Base-by-base conservation (phyloP, 2,113 vertebrate species). In the Notothenia coriiceps region DNA sequence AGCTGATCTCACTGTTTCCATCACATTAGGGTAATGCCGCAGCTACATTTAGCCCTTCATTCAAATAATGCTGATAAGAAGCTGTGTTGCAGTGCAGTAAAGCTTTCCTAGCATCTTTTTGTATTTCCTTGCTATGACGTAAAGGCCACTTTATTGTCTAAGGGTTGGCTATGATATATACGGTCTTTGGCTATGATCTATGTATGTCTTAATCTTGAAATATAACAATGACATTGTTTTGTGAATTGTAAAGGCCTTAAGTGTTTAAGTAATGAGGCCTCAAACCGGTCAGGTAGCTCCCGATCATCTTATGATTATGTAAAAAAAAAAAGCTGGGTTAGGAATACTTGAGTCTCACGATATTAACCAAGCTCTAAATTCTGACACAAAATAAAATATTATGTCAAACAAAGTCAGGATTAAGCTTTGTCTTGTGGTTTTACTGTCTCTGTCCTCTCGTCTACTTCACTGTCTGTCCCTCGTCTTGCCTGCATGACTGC, bases 61-160 rank as follows among this genome's bases (percentile, higher is more conserved):
- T 82, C 43, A 52, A 59, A 63, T 40, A 72, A 49, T 46, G 66
- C 10, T 60, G 49, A 60, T 71, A 69, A 82, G 77, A 52, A 81
- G 54, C 15, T 59, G 61, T 75, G 61, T 44, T 71, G 18, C 40
- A 59, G 46, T 59, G 50, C n/a, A 57, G 64, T 79, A 44, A 74
- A 70, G 82, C 40, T 56, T 72, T 83, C 56, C 60, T 72, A 67
- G 55, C 74, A 79, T 73, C 29, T 52, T 44, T 49, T 66, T 50
- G 3, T 18, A 55, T 9, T 33, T 12, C 40, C 22, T 0, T 64
- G 59, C 57, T 62, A 35, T 62, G 59, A 73, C 2, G 6, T 5
- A 74, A 22, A 63, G 71, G 9, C 22, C 15, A 11, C 33, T 20
- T 1, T 14, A 33, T 33, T 51, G 8, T 49, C 0, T 15, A 13